Base-by-base conservation (phyloP, 2,888 invertebrate genomes). In the Cremastinae sp. region DNA sequence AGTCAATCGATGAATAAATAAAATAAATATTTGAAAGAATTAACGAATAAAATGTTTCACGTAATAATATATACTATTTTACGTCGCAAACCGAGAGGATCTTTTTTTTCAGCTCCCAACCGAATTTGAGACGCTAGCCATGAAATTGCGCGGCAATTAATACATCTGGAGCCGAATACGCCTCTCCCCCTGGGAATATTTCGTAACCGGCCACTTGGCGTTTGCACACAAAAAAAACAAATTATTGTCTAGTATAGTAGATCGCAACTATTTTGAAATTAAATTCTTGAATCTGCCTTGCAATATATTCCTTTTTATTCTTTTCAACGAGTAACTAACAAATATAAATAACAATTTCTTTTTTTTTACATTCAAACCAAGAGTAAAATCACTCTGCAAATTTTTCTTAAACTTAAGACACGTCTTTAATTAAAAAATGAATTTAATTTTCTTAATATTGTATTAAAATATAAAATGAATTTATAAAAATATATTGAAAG, bases 181-280 rank as follows among this genome's bases (percentile, higher is more conserved):
- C 85, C 85, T 80, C 81, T 72, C 59, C 85, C 79, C 84, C 59
- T 75, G 84, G 85, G 84, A 83, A 74, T 80, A 75, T 64, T 62
- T 47, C 34, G 22, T n/a, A 36, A 54, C 36, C 20, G 36, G 9
- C n/a, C 59, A 51, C 22, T 58, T 36, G 8, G 36, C 38, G 10
- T 18, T 38, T 36, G 8, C 12, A 16, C 28, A 38, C 58, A 28
- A 45, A 69, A 34, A 12, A 18, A 36, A 2, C 36, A 69, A 72
- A 68, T 38, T 54, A 61, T 45, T 10, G 18, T 1, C 68, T 22
- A 9, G 28, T 7, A 38, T 22, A n/a, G 5, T 49, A 16, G 10
- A 18, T 47, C 16, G 8, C 14, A 14, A 14, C 10, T 43, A 8
- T 4, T 53, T 54, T 36, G 3, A 28, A 36, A 53, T 65, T 49